Evolutionary conservation across 92 coral and sea anemone genomes (phyloP), one percentile per base, ranked within the genome.

Genomic region (Chrysogorgia sp.): DNA sequence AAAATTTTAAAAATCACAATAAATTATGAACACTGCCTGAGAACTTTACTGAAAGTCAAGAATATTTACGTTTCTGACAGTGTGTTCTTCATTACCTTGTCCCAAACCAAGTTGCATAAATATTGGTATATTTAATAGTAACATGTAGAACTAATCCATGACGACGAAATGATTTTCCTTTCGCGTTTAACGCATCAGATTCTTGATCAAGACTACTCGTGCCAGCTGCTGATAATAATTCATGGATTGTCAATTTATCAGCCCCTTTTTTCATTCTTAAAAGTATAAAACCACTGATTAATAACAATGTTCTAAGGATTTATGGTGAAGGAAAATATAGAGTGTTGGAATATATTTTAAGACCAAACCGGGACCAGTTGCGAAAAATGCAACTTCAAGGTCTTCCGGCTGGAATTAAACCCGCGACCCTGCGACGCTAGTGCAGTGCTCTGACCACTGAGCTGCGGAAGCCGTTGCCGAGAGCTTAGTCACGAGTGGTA

Each of bases 101-200:
- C 31, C 98, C 98, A 45, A 93, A 78, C 84, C 89, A 85, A 26
- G 92, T 91, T 37, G 71, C 82, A 21, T 91, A 88, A 9, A 91
- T 74, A 48, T 93, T 93, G 53, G 90, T 90, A 78, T 93, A 93
- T 34, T 68, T 76, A 26, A 93, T 82, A 17, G 90, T 86, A 55
- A 93, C 88, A 71, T 89, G 98, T 43, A 93, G 69, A n/a, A 93
- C 98, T 30, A 93, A 56, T 3, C 98, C 98, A 69, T 93, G 98
- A 1, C 98, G 86, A 20, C 98, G 85, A 53, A 72, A 91, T 53
- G 97, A 68, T 71, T 93, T 93, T 8, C 98, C 98, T 49, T 91
- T 91, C 24, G 98, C 97, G 68, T 93, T 93, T 14, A 93, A 45
- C 30, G 98, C 98, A 85, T 93, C 98, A 3, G 98, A 93, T 1